These are phyloP conservation scores for Hippopotamus amphibius DNA, from an alignment of 2,113 vertebrate genomes.

Conservation along the genomic window DNA sequence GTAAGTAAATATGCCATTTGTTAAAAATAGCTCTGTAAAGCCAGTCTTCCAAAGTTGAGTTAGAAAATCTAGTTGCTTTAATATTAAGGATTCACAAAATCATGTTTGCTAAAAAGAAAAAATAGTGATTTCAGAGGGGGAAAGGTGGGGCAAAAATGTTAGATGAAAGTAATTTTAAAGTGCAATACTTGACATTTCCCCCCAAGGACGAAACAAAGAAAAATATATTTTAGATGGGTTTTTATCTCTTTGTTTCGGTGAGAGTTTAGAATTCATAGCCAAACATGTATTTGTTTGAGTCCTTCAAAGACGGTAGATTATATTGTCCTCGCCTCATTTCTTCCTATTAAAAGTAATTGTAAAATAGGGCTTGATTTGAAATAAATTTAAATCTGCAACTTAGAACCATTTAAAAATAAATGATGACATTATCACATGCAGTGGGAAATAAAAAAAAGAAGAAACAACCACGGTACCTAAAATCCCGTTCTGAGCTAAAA, in stretches of 20 bases:
- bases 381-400: constrained; percentile 76
- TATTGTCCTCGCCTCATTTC: constrained; percentile 80
- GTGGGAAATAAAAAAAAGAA: background rate
- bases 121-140: constrained; percentile 65
- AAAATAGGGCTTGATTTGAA: constrained; percentile 82
- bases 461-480: constrained; percentile 21
- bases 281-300: constrained; percentile 79
- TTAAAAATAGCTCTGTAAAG: constrained; percentile 74
- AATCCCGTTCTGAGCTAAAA: constrained; percentile 65
- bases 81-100: constrained; percentile 71
- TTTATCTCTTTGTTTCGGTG: constrained; percentile 69
- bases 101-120: constrained; percentile 46
- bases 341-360: constrained; percentile 83
- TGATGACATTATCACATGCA: constrained; percentile 76
- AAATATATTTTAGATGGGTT: constrained; percentile 76
- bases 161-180: constrained; percentile 85
- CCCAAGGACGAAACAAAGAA: constrained; percentile 72
- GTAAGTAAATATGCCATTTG: constrained; percentile 92
- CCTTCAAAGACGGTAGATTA: constrained; percentile 81
- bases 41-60: constrained; percentile 45
- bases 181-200: constrained; percentile 90
- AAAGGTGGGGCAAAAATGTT: constrained; percentile 66
- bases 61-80: constrained; percentile 66
- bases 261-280: constrained; percentile 85
- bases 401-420: constrained; percentile 81